A percentile compares a stretch with the other conserved stretches of the same genome.
phyloP scores from a whole-genome alignment of 2,797 vertebrate genomes.

The Aldrovandia affinis region DNA sequence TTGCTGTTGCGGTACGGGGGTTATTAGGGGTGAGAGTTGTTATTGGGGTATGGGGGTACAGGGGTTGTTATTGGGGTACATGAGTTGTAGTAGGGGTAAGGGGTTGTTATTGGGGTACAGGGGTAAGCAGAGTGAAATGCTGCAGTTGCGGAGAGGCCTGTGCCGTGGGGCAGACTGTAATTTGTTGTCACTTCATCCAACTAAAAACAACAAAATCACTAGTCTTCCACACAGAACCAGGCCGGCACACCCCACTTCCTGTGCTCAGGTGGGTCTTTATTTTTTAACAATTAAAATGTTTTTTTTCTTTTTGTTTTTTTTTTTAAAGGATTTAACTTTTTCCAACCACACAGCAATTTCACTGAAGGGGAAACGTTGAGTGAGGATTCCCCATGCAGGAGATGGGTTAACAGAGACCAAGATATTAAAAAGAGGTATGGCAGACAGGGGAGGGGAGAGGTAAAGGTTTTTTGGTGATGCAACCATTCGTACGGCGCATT shows the following conservation, averaged over 20 bases:
- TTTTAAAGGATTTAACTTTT: neutral
- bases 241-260: conserved; percentile 86
- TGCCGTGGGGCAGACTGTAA: conserved; percentile 98
- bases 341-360: conserved; percentile 68
- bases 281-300: conserved; percentile 24
- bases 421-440: neutral
- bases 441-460: neutral
- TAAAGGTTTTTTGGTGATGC: neutral
- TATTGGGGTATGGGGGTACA: neutral
- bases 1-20: neutral
- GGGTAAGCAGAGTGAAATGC: conserved; percentile 70
- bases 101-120: conserved; percentile 45
- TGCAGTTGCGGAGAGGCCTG: conserved; percentile 93
- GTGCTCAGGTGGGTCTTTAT: conserved; percentile 22
- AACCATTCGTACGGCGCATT: neutral
- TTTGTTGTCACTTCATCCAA: conserved; percentile 97
- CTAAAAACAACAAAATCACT: conserved; percentile 99
- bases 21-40: neutral
- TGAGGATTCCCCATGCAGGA: conserved; percentile 60
- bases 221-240: conserved; percentile 99
- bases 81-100: neutral
- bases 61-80: neutral
- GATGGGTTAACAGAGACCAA: conserved; percentile 70
- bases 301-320: conserved; percentile 47
- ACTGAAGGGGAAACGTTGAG: conserved; percentile 71